Base-by-base conservation (phyloP, 2,888 invertebrate species). In the Tuberolachnus salignus region DNA sequence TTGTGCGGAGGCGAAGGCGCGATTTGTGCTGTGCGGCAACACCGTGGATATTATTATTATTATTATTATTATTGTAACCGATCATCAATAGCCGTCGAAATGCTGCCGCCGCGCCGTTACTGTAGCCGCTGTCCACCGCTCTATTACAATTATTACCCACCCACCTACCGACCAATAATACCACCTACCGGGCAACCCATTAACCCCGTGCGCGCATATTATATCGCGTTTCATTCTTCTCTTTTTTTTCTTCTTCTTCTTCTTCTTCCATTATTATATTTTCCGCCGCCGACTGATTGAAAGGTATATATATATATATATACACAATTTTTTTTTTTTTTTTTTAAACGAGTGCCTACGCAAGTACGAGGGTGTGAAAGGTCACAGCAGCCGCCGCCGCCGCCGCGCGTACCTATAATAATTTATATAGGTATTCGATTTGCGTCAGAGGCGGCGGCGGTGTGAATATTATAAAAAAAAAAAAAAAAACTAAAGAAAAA, bases 171-270 rank as follows among this genome's bases (percentile, higher is more conserved):
- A 51, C 70, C 19, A 6, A 34, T 34, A 34, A 34, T 73, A 66
- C 74, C 74, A 66, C 74, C 74, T 55, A 66, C 74, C 55, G 74
- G 42, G 23, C 74, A 75, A 75, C 74, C 74, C 74, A 75, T 75
- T 75, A 75, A 75, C 74, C 74, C 59, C 44, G 53, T 11, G 46
- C 46, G 19, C 59, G 46, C 46, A n/a, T 64, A 64, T 8, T 13
- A 14, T 13, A 26, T 16, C 16, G 23, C 55, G 53, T 44, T 55
- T 71, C n/a, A 16, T 34, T 46, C 10, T 59, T 71, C 26, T 59
- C n/a, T 44, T 44, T 44, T 16, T 9, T 21, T 9, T 9, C 21
- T 16, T 44, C 46, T 34, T 34, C 34, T 34, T 34, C 34, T 34
- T 34, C 34, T 10, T 13, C 9, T 23, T 0, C 26, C 26, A 26